Base-by-base conservation (phyloP, 1,140 invertebrate species). In the Callitettix versicolor region DNA sequence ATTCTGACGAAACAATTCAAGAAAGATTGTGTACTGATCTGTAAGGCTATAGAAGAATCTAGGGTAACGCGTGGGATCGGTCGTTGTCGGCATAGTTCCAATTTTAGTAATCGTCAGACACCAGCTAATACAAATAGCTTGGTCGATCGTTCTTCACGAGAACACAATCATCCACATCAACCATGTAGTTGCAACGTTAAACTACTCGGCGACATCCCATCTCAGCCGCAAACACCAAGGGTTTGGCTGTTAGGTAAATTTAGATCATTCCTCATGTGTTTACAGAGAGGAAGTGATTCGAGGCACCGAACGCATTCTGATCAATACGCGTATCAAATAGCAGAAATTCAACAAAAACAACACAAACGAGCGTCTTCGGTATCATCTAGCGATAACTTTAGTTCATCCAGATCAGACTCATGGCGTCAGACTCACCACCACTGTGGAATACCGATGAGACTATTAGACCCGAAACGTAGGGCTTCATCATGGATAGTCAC, bases 1-100 rank as follows among this genome's bases (percentile, higher is more conserved):
- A 95, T 97, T 56, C 79, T 97, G 53, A 98, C 93, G 0, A 96
- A 96, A 68, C 93, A 97, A 65, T 98, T 97, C 68, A 97, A 97
- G 68, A 95, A 95, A 70, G 95, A 97, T 67, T 98, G 94, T 70
- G 88, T 95, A 0, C 80, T 94, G 59, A 87, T 98, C 44, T 97
- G 93, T 70, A 90, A 93, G 66, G 86, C 90, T 7, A 93, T 95
- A 60, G 91, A 95, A 69, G 91, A 95, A 65, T 91, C 88, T 0
- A 74, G 91, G 22, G 90, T 94, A 0, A 91, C 89, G 0, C 75
- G 89, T 12, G 86, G 87, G 11, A 91, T 91, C 55, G 89, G 88
- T 0, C 74, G 87, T 43, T 91, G 88, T 64, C 69, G 87, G 30
- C 86, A 92, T 69, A 88, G 85, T 57, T 88, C 86, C 21, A 91